Evolutionary conservation across 2,113 vertebrate species (phyloP).

Genomic region (Oryctolagus cuniculus): mOryCun1.1 NC_091436.1:42481501-42482000

Average conservation of each 20-base stretch:
- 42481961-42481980: slow-evolving; percentile 27
- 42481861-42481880: slow-evolving; percentile 30
- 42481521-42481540: slow-evolving; percentile 60
- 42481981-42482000: slow-evolving; percentile 55
- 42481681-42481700: neutral
- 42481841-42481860: slow-evolving; percentile 16
- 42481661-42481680: neutral
- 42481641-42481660: neutral
- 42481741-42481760: neutral
- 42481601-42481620: neutral
- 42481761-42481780: neutral
- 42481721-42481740: neutral
- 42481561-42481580: neutral
- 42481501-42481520: slow-evolving; percentile 55
- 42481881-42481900: neutral
- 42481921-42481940: neutral
- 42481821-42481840: slow-evolving; percentile 24
- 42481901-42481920: slow-evolving; percentile 8
- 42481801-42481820: neutral
- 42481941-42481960: neutral
- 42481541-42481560: neutral
- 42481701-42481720: neutral
- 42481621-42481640: slow-evolving; percentile 19
- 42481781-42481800: neutral
- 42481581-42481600: slow-evolving; percentile 50